Percentiles rank a stretch among this genome's conserved stretches.
phyloP scores from a whole-genome alignment of 2,797 vertebrate species.

The Syngnathus rostellatus region DNA sequence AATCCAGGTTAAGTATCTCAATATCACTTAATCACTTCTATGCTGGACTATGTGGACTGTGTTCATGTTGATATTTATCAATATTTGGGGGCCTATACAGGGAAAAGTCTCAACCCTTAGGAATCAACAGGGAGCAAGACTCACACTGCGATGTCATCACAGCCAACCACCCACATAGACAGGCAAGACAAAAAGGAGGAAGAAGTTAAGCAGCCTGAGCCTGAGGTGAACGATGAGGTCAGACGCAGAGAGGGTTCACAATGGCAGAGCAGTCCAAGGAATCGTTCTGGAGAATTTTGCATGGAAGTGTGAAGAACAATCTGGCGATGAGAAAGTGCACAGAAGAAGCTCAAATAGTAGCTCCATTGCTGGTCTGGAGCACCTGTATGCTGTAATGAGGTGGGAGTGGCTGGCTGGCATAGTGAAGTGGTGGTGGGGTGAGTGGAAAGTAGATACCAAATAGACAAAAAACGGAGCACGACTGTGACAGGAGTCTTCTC shows the following conservation, averaged over 20 bases:
- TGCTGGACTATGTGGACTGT: no score
- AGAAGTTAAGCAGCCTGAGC: neutral
- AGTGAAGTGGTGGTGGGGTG: neutral
- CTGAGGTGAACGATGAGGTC: neutral
- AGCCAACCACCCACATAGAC: neutral
- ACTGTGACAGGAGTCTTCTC: neutral
- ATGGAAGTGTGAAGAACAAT: neutral
- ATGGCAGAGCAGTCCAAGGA: neutral
- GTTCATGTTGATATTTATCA: no score
- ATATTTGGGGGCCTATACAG: no score
- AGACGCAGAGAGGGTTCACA: neutral
- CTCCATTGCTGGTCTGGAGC: neutral
- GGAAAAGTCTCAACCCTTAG: neutral
- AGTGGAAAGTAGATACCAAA: neutral
- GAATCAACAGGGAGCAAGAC: neutral
- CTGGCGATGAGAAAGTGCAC: neutral
- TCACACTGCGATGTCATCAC: neutral
- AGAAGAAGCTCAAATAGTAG: neutral
- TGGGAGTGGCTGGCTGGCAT: neutral
- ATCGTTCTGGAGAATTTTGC: neutral
- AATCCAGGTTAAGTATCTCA: no score
- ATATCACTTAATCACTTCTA: no score
- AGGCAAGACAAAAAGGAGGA: neutral
- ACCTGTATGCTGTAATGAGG: neutral
- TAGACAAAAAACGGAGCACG: neutral